These are phyloP conservation scores for Nemapogon koenigi DNA, from an alignment of 2,888 invertebrate genomes.

Conservation along the genomic window DNA sequence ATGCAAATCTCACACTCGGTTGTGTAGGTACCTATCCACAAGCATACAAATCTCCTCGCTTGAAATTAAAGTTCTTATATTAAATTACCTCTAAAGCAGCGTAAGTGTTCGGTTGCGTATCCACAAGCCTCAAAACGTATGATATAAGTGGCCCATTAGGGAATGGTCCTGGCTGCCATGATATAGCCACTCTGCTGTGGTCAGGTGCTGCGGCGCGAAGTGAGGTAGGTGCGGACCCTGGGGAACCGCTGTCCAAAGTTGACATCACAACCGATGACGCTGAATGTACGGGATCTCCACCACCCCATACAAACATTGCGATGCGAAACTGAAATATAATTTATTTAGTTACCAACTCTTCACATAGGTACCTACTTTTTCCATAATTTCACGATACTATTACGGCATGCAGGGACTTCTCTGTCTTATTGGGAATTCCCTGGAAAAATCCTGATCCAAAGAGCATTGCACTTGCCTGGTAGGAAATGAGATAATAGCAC, in stretches of 20 bases:
- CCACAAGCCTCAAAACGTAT: slow-evolving; percentile 77
- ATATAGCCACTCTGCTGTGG: slow-evolving; percentile 82
- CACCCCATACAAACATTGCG: slow-evolving; percentile 76
- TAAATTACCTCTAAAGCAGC: slow-evolving; percentile 71
- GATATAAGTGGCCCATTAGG: slow-evolving; percentile 88
- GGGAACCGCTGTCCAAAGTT: slow-evolving; percentile 75
- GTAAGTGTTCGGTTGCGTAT: slow-evolving; percentile 61
- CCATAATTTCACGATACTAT: too few species aligned
- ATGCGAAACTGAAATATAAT: slow-evolving; percentile 81
- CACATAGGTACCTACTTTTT: too few species aligned
- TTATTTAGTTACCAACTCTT: too few species aligned
- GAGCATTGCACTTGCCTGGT: too few species aligned
- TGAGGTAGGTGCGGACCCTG: slow-evolving; percentile 77
- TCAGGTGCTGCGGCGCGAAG: slow-evolving; percentile 81
- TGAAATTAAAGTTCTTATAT: too few species aligned
- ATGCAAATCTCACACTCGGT: too few species aligned
- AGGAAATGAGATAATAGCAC: too few species aligned
- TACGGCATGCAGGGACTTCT: too few species aligned
- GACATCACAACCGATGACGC: slow-evolving; percentile 79
- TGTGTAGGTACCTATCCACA: too few species aligned
- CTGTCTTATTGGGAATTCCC: too few species aligned
- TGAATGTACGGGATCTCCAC: slow-evolving; percentile 75
- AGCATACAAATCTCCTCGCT: too few species aligned
- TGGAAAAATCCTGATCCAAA: too few species aligned
- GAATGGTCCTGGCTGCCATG: slow-evolving; percentile 87